Conservation (phyloP, 2,113 vertebrate species). For the Kryptolebias marmoratus region DNA sequence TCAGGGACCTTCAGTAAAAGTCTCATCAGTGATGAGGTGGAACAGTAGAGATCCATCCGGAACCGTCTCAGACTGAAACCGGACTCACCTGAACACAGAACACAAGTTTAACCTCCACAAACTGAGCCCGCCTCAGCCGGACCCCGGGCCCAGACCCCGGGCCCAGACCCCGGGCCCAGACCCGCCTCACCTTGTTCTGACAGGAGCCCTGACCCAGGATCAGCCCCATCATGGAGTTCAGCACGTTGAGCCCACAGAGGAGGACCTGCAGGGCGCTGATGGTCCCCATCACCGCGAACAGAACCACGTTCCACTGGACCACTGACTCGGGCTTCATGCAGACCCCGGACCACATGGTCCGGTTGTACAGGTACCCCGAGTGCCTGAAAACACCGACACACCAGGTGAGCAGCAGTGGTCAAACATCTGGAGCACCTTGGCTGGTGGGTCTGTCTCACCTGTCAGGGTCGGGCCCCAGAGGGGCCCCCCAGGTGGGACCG, state of each 20-base stretch:
- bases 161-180: background rate
- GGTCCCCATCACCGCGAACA: constrained; percentile 73
- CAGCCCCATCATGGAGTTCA: constrained; percentile 70
- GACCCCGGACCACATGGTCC: constrained; percentile 62
- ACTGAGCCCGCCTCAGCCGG: background rate
- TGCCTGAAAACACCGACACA: constrained; percentile 35
- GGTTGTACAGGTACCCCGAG: constrained; percentile 68
- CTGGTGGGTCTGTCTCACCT: constrained; percentile 42
- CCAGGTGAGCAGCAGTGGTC: background rate
- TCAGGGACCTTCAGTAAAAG: too few species aligned
- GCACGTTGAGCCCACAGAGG: constrained; percentile 68
- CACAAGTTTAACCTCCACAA: background rate
- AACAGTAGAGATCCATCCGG: too few species aligned
- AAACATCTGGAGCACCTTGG: background rate
- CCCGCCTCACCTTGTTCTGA: constrained; percentile 66
- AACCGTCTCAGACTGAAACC: constrained; percentile 14
- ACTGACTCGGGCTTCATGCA: constrained; percentile 71
- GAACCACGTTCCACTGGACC: constrained; percentile 78
- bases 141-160: background rate
- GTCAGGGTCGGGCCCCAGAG: constrained; percentile 47
- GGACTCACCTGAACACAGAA: constrained; percentile 50
- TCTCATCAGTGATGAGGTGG: background rate
- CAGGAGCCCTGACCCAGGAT: constrained; percentile 66
- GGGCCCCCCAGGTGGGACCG: constrained; percentile 69
- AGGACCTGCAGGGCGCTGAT: constrained; percentile 67